A percentile compares a stretch with the other conserved stretches of the same genome.
Conservation (phyloP, 1,140 invertebrate genomes). For the Drosophila pallidifrons region DNA sequence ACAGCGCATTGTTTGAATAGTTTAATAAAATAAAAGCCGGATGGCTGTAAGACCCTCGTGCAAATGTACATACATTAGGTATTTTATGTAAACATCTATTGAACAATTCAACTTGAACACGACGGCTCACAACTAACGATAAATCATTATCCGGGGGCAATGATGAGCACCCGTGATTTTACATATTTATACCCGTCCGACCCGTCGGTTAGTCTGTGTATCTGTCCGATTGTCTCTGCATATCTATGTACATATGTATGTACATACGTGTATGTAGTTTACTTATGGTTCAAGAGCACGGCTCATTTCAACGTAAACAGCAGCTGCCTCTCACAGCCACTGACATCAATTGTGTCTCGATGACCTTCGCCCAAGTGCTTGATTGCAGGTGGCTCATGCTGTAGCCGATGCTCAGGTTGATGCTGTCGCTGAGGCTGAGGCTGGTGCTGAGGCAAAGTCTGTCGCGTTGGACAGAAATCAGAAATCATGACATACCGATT, state of each 20-base stretch:
- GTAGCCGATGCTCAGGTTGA: neutral
- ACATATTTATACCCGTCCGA: constrained; percentile 36
- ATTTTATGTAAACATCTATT: constrained; percentile 37
- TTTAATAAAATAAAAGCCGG: constrained; percentile 14
- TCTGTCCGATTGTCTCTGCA: neutral
- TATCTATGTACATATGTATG: neutral
- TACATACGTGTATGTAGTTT: constrained; percentile 21
- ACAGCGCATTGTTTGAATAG: constrained; percentile 28
- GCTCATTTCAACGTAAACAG: constrained; percentile 56
- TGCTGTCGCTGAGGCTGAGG: neutral
- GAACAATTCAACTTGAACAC: constrained; percentile 34
- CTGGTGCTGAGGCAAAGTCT: neutral
- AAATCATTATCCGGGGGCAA: constrained; percentile 34
- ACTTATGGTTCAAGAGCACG: constrained; percentile 53
- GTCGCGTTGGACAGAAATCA: constrained; percentile 27
- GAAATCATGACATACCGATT: constrained; percentile 45
- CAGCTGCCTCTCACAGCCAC: constrained; percentile 47
- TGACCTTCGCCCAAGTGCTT: constrained; percentile 55
- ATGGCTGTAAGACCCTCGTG: constrained; percentile 15
- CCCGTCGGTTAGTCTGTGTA: neutral
- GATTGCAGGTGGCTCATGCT: constrained; percentile 43
- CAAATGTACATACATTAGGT: constrained; percentile 8
- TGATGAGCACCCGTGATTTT: constrained; percentile 32
- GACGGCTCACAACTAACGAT: constrained; percentile 29
- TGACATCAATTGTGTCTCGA: constrained; percentile 61